Base-by-base conservation (phyloP, 2,113 vertebrate species). In the Rhinoderma darwinii region DNA sequence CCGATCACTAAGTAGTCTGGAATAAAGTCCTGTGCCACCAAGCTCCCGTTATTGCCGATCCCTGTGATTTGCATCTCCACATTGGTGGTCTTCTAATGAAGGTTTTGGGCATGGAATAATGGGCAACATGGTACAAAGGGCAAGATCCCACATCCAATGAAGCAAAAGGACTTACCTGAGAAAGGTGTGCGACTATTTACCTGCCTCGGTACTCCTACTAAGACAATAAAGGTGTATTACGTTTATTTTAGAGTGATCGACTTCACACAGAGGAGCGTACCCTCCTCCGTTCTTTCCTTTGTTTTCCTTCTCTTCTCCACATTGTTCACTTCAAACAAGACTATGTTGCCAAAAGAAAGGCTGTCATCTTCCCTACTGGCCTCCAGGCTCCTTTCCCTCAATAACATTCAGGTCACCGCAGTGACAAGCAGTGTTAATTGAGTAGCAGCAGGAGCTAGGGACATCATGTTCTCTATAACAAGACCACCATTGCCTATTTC, bases 401-500 rank as follows among this genome's bases (percentile, higher is more conserved):
- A 12, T 35, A 70, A 22, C 66, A 7, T 10, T 70, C 2, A 4
- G 66, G 66, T 35, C 63, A 20, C 30, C 6, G 35, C 35, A 37
- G 35, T 70, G 66, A 70, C 66, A 70, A 22, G 66, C 66, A 37
- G 32, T 22, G 66, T 70, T 70, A 70, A 70, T 70, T 70, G 66
- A 37, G 66, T 70, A 70, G 39, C 32, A 70, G 66, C 66, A 70
- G 66, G 35, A 37, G 35, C 32, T 39, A 8, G 32, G 39, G 35
- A 17, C 35, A 20, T 32, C 35, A 11, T 35, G 32, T 10, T 39
- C 35, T 18, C 35, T 22, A 35, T 35, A 15, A 35, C 7, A 14
- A 68, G 2, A 20, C 66, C 32, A 18, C 63, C 56, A 61, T 61
- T 27, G n/a, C 59, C 32, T 70, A 22, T 37, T 70, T 37, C 32